Conservation (phyloP, 92 coral and sea anemone genomes). For the Umimayanthus kanabou region DNA sequence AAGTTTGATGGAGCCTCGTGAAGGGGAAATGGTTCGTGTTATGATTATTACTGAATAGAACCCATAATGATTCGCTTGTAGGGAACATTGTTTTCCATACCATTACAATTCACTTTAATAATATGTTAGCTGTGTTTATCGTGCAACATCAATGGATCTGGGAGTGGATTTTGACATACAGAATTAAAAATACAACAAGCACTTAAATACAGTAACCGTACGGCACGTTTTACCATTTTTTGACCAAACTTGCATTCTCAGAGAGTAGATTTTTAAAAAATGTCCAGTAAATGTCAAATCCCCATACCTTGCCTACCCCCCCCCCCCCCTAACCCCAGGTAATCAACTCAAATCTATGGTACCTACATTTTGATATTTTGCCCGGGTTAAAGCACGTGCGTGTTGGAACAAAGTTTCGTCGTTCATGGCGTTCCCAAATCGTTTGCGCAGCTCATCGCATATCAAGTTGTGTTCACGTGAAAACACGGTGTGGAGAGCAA, state of each 20-base stretch:
- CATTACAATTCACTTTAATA: not conserved
- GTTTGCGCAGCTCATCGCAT: slow-evolving; percentile 85
- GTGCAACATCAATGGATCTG: too few relatives aligned
- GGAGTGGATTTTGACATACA: too few relatives aligned
- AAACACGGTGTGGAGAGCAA: slow-evolving; percentile 91
- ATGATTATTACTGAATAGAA: not conserved
- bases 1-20: too few relatives aligned
- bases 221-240: too few relatives aligned
- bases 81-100: not conserved
- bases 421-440: slow-evolving; percentile 73
- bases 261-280: too few relatives aligned
- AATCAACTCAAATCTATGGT: not conserved
- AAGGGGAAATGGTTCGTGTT: too few relatives aligned
- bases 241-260: too few relatives aligned
- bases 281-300: too few relatives aligned
- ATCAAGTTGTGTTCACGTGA: slow-evolving; percentile 96
- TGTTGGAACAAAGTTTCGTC: slow-evolving; percentile 95
- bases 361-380: slow-evolving; percentile 84
- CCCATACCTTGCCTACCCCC: too few relatives aligned
- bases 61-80: not conserved
- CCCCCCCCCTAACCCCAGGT: not conserved
- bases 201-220: too few relatives aligned
- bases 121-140: too few relatives aligned
- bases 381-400: slow-evolving; percentile 92
- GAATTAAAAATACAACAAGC: too few relatives aligned